A percentile compares a stretch with the other conserved stretches of the same genome.
Conservation (phyloP, 1,140 invertebrate genomes). For the Pseudomyrmex pallidus region DNA sequence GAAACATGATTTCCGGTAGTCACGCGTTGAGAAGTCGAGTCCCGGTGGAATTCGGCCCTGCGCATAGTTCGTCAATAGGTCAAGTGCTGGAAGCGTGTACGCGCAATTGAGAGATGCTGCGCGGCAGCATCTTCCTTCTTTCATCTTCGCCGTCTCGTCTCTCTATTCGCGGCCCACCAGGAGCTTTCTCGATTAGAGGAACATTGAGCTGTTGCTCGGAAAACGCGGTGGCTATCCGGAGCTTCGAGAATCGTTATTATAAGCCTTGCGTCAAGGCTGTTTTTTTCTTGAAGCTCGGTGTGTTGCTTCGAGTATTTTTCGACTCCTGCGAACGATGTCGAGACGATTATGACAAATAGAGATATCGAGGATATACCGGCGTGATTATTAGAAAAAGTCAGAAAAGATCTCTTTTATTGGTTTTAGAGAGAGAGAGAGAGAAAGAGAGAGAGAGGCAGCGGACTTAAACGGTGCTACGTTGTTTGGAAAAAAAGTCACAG, state of each 20-base stretch:
- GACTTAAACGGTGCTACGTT: background rate
- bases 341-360: constrained; percentile 56
- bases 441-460: too few species aligned
- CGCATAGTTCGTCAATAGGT: constrained; percentile 69
- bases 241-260: constrained; percentile 68
- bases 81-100: constrained; percentile 63
- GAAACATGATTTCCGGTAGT: constrained; percentile 21
- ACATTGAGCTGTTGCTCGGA: constrained; percentile 53
- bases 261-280: constrained; percentile 54
- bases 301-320: constrained; percentile 40
- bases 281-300: constrained; percentile 53
- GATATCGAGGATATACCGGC: constrained; percentile 5
- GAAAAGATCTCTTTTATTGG: constrained; percentile 22
- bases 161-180: constrained; percentile 21
- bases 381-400: background rate
- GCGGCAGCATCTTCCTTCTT: constrained; percentile 44
- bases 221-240: constrained; percentile 9
- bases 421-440: background rate
- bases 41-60: constrained; percentile 55
- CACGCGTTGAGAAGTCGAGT: background rate
- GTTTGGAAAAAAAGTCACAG: background rate
- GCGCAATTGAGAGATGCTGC: constrained; percentile 66
- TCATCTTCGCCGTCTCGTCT: constrained; percentile 66
- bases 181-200: constrained; percentile 63
- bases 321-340: constrained; percentile 15